These are phyloP conservation scores for Falco concolor DNA, from an alignment of 2,797 vertebrate genomes.

Conservation along the genomic window DNA sequence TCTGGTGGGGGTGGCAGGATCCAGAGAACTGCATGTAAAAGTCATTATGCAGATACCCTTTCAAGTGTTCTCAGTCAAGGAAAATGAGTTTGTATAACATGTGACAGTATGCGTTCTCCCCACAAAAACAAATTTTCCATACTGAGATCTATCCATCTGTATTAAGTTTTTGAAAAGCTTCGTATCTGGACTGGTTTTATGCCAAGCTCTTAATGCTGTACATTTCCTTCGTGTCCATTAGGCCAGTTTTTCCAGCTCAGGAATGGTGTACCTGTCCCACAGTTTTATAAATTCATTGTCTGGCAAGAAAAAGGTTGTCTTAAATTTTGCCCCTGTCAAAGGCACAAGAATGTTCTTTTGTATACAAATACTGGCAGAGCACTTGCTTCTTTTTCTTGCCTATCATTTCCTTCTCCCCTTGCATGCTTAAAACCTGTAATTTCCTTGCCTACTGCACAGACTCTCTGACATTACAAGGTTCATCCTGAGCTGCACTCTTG, in stretches of 20 bases:
- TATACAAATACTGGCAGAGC: background rate
- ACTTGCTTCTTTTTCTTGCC: background rate
- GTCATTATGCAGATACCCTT: background rate
- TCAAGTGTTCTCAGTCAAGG: background rate
- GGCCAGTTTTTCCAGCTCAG: background rate
- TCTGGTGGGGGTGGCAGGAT: background rate
- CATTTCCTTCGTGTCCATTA: conserved; percentile 18
- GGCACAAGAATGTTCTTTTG: background rate
- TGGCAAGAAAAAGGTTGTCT: background rate
- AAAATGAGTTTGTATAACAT: conserved; percentile 6
- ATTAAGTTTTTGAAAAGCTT: conserved; percentile 1
- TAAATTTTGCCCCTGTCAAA: background rate
- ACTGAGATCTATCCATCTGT: conserved; percentile 24
- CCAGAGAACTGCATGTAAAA: background rate
- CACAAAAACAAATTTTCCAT: background rate
- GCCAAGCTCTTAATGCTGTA: conserved; percentile 18
- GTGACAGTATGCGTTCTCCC: background rate
- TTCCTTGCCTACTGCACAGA: background rate
- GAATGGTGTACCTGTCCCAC: background rate
- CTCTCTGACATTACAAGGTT: background rate
- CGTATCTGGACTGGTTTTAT: conserved; percentile 1
- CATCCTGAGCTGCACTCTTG: background rate
- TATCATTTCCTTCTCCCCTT: background rate
- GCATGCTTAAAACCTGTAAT: background rate
- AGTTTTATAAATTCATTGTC: conserved; percentile 22